Evolutionary conservation across 53 echinoderm and acorn worm genomes (phyloP).

Genomic region (Luidia sarsii): DNA sequence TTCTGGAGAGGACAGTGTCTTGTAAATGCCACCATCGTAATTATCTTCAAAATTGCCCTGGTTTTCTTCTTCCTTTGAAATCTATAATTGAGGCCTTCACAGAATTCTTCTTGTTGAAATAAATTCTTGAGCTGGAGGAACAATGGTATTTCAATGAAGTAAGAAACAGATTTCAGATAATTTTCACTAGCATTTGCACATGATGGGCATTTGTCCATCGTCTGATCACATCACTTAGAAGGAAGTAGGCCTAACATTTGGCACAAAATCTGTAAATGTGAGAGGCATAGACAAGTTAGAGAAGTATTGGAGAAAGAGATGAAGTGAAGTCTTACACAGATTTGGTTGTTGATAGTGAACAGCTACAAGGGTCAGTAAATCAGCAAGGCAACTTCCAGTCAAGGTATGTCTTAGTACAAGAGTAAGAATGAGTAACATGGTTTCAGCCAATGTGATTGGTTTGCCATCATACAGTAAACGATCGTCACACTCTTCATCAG

Average conservation of each 20-base stretch:
- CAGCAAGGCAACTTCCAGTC: conserved; percentile 64
- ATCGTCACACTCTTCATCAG: background rate
- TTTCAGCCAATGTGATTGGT: conserved; percentile 56
- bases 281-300: conserved; percentile 62
- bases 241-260: conserved; percentile 24
- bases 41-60: conserved; percentile 51
- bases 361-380: conserved; percentile 60
- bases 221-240: no score
- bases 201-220: conserved; percentile 3
- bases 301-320: conserved; percentile 64
- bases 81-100: conserved; percentile 22
- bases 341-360: conserved; percentile 68
- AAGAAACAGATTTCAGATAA: conserved; percentile 14
- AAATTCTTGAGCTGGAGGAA: background rate
- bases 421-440: conserved; percentile 61
- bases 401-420: conserved; percentile 53
- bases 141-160: conserved; percentile 39
- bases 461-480: conserved; percentile 48
- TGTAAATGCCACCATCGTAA: conserved; percentile 43
- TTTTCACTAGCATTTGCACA: background rate
- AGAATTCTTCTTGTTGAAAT: conserved; percentile 29
- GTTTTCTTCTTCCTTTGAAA: conserved; percentile 40
- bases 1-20: conserved; percentile 11
- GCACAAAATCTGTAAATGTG: conserved; percentile 55
- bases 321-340: conserved; percentile 58